Conservation (phyloP, 2,888 invertebrate species). For the Smittia sp. region DNA sequence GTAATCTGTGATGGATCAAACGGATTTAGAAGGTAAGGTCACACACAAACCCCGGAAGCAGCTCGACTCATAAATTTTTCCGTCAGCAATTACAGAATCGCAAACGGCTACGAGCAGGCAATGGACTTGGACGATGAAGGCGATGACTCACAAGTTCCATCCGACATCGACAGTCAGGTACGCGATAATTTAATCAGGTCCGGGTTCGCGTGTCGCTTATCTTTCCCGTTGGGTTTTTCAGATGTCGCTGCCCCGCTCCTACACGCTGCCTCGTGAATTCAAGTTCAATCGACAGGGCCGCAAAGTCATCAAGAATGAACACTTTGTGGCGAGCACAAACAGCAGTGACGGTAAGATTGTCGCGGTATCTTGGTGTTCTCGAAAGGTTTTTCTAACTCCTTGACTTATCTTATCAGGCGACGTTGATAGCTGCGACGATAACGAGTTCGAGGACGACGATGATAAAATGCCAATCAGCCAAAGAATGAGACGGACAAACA, state of each 20-base stretch:
- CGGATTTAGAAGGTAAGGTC: conserved; percentile 20
- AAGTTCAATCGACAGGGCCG: conserved; percentile 67
- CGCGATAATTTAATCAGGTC: not conserved
- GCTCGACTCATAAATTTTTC: not conserved
- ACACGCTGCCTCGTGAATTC: conserved; percentile 81
- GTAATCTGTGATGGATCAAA: conserved; percentile 15
- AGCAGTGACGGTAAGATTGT: conserved; percentile 71
- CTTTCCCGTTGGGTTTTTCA: conserved; percentile 52
- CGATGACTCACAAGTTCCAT: conserved; percentile 51
- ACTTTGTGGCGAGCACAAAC: conserved; percentile 76
- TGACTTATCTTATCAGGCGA: conserved; percentile 58
- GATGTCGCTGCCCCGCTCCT: conserved; percentile 78
- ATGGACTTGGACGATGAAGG: conserved; percentile 20
- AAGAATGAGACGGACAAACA: conserved; percentile 37
- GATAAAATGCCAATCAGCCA: conserved; percentile 51
- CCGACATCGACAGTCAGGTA: conserved; percentile 76
- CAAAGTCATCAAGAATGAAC: conserved; percentile 62
- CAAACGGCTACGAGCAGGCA: conserved; percentile 22
- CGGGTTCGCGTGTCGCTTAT: not conserved
- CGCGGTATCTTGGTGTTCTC: not conserved
- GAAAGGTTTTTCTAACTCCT: not conserved
- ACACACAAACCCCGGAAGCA: not conserved
- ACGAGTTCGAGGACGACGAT: conserved; percentile 77
- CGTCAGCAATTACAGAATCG: conserved; percentile 25
- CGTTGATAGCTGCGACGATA: conserved; percentile 77